A percentile compares a stretch with the other conserved stretches of the same genome.
Evolutionary conservation across 2,797 vertebrate species (phyloP).

Genomic region (Hyperoplus lanceolatus): DNA sequence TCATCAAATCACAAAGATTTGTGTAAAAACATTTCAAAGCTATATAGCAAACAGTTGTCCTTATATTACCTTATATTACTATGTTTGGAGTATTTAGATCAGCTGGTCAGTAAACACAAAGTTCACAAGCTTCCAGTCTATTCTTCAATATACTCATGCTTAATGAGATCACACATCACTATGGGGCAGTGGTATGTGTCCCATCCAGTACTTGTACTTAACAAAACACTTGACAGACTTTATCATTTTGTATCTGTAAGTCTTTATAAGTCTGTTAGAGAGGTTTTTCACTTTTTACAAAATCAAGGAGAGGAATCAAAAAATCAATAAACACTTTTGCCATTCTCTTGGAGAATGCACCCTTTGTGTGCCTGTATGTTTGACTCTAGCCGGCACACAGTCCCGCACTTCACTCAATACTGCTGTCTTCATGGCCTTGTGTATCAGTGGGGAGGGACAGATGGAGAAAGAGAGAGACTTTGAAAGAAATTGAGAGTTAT

Average conservation of each 20-base stretch:
- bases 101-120: slow-evolving; percentile 17
- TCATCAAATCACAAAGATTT: slow-evolving; percentile 9
- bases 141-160: slow-evolving; percentile 12
- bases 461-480: slow-evolving; percentile 53
- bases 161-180: slow-evolving; percentile 6
- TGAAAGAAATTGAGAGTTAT: slow-evolving; percentile 47
- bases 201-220: slow-evolving; percentile 19
- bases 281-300: slow-evolving; percentile 87
- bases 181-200: slow-evolving; percentile 4
- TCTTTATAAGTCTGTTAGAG: slow-evolving; percentile 87
- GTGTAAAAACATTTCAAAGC: slow-evolving; percentile 4
- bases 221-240: slow-evolving; percentile 69
- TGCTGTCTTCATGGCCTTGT: slow-evolving; percentile 86
- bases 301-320: slow-evolving; percentile 81
- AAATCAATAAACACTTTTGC: slow-evolving; percentile 77
- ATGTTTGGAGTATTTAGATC: neutral
- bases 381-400: slow-evolving; percentile 74
- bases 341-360: slow-evolving; percentile 86
- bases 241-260: slow-evolving; percentile 69
- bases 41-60: slow-evolving; percentile 2
- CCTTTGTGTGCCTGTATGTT: slow-evolving; percentile 72
- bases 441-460: slow-evolving; percentile 65
- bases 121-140: neutral
- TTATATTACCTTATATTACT: neutral
- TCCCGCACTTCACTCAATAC: slow-evolving; percentile 86